A percentile compares a stretch with the other conserved stretches of the same genome.
Conservation (phyloP, 2,797 vertebrate species). For the Argentina silus region DNA sequence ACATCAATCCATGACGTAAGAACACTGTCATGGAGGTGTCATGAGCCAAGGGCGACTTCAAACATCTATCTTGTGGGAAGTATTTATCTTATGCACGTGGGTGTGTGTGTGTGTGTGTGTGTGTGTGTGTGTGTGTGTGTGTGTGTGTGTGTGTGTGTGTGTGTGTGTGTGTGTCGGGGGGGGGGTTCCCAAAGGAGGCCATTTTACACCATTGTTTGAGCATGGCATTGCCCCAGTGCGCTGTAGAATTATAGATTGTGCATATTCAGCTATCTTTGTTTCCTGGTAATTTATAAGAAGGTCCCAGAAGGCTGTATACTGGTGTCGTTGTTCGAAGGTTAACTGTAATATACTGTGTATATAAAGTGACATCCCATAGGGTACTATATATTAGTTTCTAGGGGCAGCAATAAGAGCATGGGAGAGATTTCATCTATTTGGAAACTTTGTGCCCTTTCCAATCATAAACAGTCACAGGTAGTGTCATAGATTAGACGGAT, state of each 20-base stretch:
- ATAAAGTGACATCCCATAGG: too few species aligned
- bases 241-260: constrained; percentile 45
- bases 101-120: too few species aligned
- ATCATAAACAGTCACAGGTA: too few species aligned
- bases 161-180: too few species aligned
- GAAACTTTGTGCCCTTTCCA: too few species aligned
- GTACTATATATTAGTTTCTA: too few species aligned
- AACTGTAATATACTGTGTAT: constrained; percentile 8
- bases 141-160: too few species aligned
- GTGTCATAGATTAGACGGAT: too few species aligned
- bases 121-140: too few species aligned
- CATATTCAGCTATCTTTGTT: constrained; percentile 55
- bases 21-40: constrained; percentile 28
- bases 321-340: constrained; percentile 63
- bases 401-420: too few species aligned
- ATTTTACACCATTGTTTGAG: constrained; percentile 49
- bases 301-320: constrained; percentile 20
- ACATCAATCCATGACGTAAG: too few species aligned
- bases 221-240: constrained; percentile 28
- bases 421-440: too few species aligned
- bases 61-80: constrained; percentile 43
- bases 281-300: constrained; percentile 52
- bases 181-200: constrained; percentile 32
- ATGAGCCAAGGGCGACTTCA: constrained; percentile 51
- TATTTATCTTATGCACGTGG: constrained; percentile 30